Evolutionary conservation across 2,888 invertebrate species (phyloP), one percentile per base, ranked within the genome.

Genomic region (Hypercompe scribonia): DNA sequence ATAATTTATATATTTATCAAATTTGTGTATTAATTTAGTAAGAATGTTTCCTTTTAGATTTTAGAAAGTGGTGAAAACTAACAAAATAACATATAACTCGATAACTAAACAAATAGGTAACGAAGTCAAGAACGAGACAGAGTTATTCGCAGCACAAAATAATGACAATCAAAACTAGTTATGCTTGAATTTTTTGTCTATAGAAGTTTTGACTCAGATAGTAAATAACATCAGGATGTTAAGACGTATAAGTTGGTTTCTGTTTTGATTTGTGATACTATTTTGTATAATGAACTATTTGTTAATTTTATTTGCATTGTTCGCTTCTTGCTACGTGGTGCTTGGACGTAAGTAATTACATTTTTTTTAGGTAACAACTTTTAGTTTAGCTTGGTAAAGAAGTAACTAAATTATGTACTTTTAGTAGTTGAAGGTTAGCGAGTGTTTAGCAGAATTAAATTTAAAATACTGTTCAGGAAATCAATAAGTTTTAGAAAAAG

Each of bases 261-360:
- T 24, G 21, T 46, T 46, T 46, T 42, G 24, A 31, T 66, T 46
- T 33, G 46, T 66, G 46, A 46, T 46, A 33, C 24, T 13, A 46
- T 13, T 31, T 7, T n/a, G 18, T 10, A 68, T 54, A 34, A 68
- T 54, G 54, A 28, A 33, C 15, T 15, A 34, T 58, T n/a, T 34
- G 21, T 28, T 15, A n/a, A 58, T 21, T 28, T 34, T 68, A 3
- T 58, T 54, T 0, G 1, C 15, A 68, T 34, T 36, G 15, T 58
- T 34, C 13, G 68, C n/a, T 54, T 34, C 24, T 36, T 28, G 33
- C 50, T 68, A 28, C 36, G 34, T 50, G 33, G 54, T 36, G 10
- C 21, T n/a, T 33, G 66, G 42, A 66, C 66, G 66, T 66, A 46
- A 66, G 66, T 66, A 21, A 11, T 18, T 28, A 21, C 31, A 66